Evolutionary conservation across 2,888 invertebrate species (phyloP).

Genomic region (Blomia tropicalis): DNA sequence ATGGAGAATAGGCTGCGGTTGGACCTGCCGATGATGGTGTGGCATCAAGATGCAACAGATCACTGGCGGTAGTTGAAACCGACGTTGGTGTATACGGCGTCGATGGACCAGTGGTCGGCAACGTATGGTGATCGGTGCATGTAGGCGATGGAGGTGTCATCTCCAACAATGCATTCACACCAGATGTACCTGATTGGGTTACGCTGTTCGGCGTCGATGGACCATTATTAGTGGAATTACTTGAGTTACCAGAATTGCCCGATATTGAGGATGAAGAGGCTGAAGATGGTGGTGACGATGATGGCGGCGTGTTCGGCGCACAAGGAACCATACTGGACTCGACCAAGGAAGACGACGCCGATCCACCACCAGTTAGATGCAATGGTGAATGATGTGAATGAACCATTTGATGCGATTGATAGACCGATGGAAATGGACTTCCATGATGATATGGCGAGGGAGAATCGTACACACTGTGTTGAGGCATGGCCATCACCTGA

Average conservation of each 20-base stretch:
- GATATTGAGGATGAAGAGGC: neutral
- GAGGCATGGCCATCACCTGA: conserved; percentile 9
- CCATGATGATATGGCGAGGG: neutral
- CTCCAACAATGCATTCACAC: conserved; percentile 15
- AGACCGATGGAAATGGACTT: neutral
- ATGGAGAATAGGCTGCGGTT: neutral
- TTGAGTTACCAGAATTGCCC: neutral
- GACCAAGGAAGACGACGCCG: conserved; percentile 33
- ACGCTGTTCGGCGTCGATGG: neutral
- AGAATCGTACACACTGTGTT: conserved; percentile 15
- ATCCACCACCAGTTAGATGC: conserved; percentile 31
- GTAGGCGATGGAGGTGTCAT: conserved; percentile 14
- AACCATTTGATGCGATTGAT: conserved; percentile 19
- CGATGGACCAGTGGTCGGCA: neutral
- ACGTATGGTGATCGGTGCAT: neutral
- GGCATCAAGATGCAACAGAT: neutral
- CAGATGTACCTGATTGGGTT: neutral
- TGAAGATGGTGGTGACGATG: neutral
- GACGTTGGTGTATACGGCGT: neutral
- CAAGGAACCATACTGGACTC: conserved; percentile 35
- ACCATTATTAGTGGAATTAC: neutral
- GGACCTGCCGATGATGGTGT: neutral
- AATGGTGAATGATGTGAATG: conserved; percentile 28
- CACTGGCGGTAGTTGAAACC: neutral
- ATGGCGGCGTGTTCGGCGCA: conserved; percentile 5